Percentiles rank a stretch among this genome's conserved stretches.
These are phyloP conservation scores for Petrocephalus microphthalmus DNA, from an alignment of 2,113 vertebrate genomes.

Conservation along the genomic window DNA sequence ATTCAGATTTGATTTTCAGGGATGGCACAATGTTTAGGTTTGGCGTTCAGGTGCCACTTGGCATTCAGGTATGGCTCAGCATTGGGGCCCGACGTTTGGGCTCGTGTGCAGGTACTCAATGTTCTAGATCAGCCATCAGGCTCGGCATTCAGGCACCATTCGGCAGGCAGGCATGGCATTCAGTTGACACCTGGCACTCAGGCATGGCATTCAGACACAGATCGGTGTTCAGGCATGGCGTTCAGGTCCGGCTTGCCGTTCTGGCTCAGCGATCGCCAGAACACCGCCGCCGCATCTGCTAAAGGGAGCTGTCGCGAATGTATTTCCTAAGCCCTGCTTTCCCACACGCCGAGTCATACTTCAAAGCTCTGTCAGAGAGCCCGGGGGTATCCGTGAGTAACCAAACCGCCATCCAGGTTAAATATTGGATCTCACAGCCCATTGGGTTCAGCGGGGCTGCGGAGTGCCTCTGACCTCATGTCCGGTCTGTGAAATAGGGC, in stretches of 20 bases:
- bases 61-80: neutral
- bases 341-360: neutral
- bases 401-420: neutral
- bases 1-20: neutral
- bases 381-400: neutral
- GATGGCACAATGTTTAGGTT: neutral
- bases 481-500: neutral
- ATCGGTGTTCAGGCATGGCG: neutral
- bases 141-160: neutral
- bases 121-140: neutral
- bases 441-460: neutral
- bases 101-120: neutral
- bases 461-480: neutral
- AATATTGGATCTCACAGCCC: constrained; percentile 4
- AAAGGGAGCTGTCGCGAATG: neutral
- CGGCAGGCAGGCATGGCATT: neutral
- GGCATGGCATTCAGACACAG: neutral
- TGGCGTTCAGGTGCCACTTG: neutral
- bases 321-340: neutral
- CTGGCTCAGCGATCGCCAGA: neutral
- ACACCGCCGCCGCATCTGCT: neutral
- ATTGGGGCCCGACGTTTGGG: neutral
- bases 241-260: neutral
- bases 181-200: neutral
- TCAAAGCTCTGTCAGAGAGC: constrained; percentile 10